Percentiles rank a stretch among this genome's conserved stretches.
These are phyloP conservation scores for Gymnocypris eckloni DNA, from an alignment of 2,797 vertebrate species.

Conservation along the genomic window DNA sequence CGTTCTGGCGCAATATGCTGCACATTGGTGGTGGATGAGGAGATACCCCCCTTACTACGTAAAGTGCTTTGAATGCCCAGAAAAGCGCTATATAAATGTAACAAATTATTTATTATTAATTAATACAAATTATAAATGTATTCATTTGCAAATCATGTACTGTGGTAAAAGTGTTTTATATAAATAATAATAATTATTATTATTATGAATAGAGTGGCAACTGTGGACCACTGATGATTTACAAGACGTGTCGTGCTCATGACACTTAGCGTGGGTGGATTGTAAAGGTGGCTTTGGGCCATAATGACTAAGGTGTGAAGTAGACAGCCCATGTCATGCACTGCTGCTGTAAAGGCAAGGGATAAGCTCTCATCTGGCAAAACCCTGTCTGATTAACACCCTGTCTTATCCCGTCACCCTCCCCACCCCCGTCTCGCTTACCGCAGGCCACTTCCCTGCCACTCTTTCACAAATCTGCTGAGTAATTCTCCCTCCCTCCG, in stretches of 20 bases:
- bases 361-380: conserved; percentile 47
- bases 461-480: conserved; percentile 77
- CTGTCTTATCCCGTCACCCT: conserved; percentile 58
- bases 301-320: conserved; percentile 38
- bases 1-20: no score
- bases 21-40: no score
- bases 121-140: neutral
- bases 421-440: conserved; percentile 60
- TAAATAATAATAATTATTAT: no score
- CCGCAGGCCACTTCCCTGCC: conserved; percentile 57
- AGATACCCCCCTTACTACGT: no score
- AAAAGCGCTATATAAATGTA: no score
- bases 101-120: no score
- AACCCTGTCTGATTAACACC: conserved; percentile 62
- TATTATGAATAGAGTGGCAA: neutral
- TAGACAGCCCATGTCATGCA: conserved; percentile 36
- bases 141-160: neutral
- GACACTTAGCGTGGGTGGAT: conserved; percentile 21
- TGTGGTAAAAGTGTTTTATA: neutral
- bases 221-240: neutral
- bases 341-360: conserved; percentile 43
- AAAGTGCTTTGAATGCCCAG: no score
- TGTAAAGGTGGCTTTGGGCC: conserved; percentile 27
- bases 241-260: neutral
- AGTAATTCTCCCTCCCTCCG: conserved; percentile 71